A percentile compares a stretch with the other conserved stretches of the same genome.
These are phyloP conservation scores for Menidia menidia DNA, from an alignment of 2,797 vertebrate genomes.

Conservation along the genomic window DNA sequence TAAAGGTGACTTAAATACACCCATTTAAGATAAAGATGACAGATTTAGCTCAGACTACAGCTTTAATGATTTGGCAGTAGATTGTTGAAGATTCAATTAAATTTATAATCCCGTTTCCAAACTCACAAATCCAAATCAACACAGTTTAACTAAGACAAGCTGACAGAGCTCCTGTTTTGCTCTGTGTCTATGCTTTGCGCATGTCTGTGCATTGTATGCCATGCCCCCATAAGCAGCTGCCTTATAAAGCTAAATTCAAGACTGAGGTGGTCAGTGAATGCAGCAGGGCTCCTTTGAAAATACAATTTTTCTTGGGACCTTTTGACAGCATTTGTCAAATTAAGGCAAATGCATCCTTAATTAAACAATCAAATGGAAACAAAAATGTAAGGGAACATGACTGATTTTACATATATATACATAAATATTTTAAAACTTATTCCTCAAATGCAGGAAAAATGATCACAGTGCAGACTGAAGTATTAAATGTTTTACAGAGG, in stretches of 20 bases:
- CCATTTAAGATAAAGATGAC: neutral
- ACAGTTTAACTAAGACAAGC: neutral
- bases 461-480: neutral
- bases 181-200: neutral
- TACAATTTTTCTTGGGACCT: too few relatives aligned
- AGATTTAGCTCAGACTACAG: neutral
- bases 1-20: neutral
- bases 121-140: neutral
- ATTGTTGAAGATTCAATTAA: neutral
- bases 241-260: neutral
- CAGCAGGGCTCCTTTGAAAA: too few relatives aligned
- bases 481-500: neutral
- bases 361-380: too few relatives aligned
- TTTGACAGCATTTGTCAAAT: too few relatives aligned
- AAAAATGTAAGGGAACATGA: too few relatives aligned
- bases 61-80: neutral
- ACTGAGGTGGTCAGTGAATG: neutral
- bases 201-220: neutral
- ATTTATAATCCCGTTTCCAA: too few relatives aligned
- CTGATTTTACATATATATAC: neutral
- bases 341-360: too few relatives aligned
- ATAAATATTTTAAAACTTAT: too few relatives aligned
- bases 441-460: neutral
- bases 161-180: neutral
- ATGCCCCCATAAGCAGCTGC: neutral